Conservation (phyloP, 2,113 vertebrate species). For the Pterocles orientalis region DNA sequence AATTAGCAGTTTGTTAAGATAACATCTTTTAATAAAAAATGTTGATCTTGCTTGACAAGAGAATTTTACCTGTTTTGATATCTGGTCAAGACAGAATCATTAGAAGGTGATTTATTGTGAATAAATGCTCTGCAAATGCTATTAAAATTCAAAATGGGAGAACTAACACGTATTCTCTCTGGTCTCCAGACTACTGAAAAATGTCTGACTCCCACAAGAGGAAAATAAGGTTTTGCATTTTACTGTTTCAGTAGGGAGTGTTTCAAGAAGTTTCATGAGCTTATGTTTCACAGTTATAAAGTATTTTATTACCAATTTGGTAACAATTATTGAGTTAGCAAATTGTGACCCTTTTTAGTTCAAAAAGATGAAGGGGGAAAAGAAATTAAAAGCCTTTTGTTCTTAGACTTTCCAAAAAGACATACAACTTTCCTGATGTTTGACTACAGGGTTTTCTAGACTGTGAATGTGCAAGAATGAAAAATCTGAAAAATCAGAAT, state of each 20-base stretch:
- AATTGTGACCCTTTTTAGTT: neutral
- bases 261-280: too few relatives aligned
- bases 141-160: neutral
- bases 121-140: neutral
- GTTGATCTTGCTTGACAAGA: slow-evolving; percentile 27
- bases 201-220: neutral
- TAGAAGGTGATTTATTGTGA: neutral
- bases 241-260: neutral
- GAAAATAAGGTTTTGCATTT: neutral
- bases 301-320: too few relatives aligned
- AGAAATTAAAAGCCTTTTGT: neutral
- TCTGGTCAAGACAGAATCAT: neutral
- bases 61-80: slow-evolving; percentile 33
- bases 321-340: too few relatives aligned
- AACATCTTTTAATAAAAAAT: neutral
- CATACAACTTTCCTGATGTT: neutral
- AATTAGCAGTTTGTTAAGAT: slow-evolving; percentile 13
- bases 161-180: neutral
- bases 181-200: neutral
- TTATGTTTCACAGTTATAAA: too few relatives aligned
- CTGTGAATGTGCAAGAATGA: neutral
- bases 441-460: neutral
- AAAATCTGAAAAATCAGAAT: neutral
- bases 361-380: neutral
- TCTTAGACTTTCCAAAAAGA: neutral